Percentiles rank a stretch among this genome's conserved stretches.
phyloP scores from a whole-genome alignment of 64 coral and sea anemone species.

The Stylophora pistillata region DNA sequence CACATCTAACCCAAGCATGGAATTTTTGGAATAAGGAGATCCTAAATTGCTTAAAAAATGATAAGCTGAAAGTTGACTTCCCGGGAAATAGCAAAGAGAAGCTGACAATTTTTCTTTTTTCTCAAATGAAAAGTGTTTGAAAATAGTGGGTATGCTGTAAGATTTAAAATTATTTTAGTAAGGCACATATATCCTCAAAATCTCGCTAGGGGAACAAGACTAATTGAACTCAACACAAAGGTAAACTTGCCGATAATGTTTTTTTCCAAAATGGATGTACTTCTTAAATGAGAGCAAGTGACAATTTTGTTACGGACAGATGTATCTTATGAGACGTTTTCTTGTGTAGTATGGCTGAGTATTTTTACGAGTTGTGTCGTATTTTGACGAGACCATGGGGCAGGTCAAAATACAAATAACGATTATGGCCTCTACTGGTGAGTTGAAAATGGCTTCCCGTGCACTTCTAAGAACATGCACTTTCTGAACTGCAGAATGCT shows the following conservation, averaged over 20 bases:
- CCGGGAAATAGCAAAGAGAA: not conserved
- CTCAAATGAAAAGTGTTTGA: not conserved
- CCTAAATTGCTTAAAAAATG: not conserved
- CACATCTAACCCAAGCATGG: not conserved
- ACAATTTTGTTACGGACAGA: not conserved
- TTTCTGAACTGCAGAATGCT: too few species aligned
- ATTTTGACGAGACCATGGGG: too few species aligned
- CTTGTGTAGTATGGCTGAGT: too few species aligned
- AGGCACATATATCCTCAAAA: too few species aligned
- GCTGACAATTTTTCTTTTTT: not conserved
- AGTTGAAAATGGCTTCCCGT: too few species aligned
- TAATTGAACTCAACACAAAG: too few species aligned
- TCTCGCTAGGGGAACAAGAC: too few species aligned
- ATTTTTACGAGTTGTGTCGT: too few species aligned
- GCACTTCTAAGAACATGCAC: too few species aligned
- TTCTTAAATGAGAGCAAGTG: not conserved
- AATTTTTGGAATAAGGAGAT: not conserved
- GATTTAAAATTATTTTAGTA: conserved; percentile 10
- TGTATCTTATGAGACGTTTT: too few species aligned
- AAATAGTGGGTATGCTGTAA: not conserved
- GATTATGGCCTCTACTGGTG: too few species aligned
- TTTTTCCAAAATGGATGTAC: not conserved
- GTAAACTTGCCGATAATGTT: not conserved
- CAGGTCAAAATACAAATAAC: too few species aligned
- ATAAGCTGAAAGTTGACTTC: not conserved